phyloP scores from a whole-genome alignment of 2,888 invertebrate genomes.

The Tanypteryx hageni region DNA sequence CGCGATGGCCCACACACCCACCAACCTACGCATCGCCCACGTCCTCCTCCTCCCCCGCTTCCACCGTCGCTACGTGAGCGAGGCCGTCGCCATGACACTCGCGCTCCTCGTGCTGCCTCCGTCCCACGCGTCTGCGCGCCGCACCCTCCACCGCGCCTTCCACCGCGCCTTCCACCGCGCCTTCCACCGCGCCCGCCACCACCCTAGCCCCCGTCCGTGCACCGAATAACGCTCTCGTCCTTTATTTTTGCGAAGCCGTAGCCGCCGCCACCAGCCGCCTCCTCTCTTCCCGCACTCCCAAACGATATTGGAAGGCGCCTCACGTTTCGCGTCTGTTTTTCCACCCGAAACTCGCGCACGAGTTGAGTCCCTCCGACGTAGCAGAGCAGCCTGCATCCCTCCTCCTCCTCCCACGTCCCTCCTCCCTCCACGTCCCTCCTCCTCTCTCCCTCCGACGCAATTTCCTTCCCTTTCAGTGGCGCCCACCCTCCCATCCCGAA shows the following conservation, averaged over 20 bases:
- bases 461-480: slow-evolving; percentile 54
- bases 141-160: neutral
- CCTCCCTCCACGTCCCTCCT: neutral
- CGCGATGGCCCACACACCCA: no score
- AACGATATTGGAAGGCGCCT: slow-evolving; percentile 41
- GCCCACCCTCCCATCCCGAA: neutral
- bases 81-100: slow-evolving; percentile 35
- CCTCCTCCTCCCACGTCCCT: neutral
- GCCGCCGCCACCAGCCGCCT: neutral
- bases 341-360: slow-evolving; percentile 63
- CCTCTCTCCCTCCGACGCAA: slow-evolving; percentile 25
- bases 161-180: neutral
- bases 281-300: neutral
- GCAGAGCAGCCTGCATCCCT: neutral
- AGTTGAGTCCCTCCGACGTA: slow-evolving; percentile 55
- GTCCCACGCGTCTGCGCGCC: neutral
- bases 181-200: neutral
- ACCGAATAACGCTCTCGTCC: neutral
- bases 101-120: neutral
- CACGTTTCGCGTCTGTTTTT: slow-evolving; percentile 58
- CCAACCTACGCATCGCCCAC: neutral
- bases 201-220: neutral
- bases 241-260: no score
- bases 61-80: neutral
- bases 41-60: neutral